phyloP scores from a whole-genome alignment of 2,888 invertebrate species.

The Nephrocerus scutellatus region DNA sequence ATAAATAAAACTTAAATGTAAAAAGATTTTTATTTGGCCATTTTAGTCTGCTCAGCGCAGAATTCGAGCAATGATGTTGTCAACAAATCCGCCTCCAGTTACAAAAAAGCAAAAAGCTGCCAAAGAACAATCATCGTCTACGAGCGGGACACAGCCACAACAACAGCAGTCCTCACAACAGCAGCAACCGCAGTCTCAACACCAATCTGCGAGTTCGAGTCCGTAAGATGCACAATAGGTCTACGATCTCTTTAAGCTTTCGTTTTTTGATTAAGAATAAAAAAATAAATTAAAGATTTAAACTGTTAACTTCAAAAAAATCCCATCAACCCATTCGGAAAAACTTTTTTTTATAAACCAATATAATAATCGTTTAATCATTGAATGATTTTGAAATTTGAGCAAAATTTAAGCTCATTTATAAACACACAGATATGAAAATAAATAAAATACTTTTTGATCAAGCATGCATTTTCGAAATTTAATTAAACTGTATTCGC shows the following conservation, averaged over 20 bases:
- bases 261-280: constrained; percentile 24
- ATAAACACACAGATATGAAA: too few species aligned
- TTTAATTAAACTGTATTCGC: too few species aligned
- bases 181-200: constrained; percentile 39
- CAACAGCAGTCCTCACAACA: constrained; percentile 41
- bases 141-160: constrained; percentile 44
- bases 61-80: constrained; percentile 83
- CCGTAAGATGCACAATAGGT: constrained; percentile 36
- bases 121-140: constrained; percentile 49
- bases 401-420: too few species aligned
- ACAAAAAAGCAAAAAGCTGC: constrained; percentile 56
- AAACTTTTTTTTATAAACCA: too few species aligned
- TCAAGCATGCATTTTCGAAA: too few species aligned
- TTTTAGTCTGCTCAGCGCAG: constrained; percentile 82
- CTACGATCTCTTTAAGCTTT: constrained; percentile 20
- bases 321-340: constrained; percentile 21
- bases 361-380: too few species aligned
- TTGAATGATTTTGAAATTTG: too few species aligned
- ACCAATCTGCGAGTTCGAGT: constrained; percentile 46
- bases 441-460: too few species aligned
- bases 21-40: too few species aligned
- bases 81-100: constrained; percentile 63
- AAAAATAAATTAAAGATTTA: too few species aligned
- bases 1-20: too few species aligned
- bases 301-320: constrained; percentile 18